These are phyloP conservation scores for Castor canadensis DNA, from an alignment of 2,113 vertebrate genomes.

Conservation along the genomic window DNA sequence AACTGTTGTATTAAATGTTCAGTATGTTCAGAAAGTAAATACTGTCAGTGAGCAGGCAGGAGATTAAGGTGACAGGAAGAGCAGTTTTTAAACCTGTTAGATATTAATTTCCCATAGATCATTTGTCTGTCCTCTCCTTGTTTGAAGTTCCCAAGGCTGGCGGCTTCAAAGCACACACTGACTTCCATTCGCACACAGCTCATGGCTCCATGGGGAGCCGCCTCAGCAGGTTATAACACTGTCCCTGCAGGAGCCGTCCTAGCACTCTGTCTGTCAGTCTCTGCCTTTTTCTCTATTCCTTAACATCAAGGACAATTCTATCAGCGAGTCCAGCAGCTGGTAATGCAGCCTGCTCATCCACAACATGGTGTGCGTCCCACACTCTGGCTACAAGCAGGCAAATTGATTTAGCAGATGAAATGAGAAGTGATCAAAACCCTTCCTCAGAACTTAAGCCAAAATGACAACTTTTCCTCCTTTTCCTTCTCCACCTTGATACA, in stretches of 20 bases:
- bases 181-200: conserved; percentile 78
- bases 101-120: conserved; percentile 85
- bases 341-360: background rate
- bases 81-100: conserved; percentile 83
- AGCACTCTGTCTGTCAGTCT: conserved; percentile 12
- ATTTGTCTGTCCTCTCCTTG: conserved; percentile 81
- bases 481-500: background rate
- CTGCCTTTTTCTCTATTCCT: conserved; percentile 57
- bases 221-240: conserved; percentile 73
- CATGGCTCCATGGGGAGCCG: conserved; percentile 69
- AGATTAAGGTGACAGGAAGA: conserved; percentile 77
- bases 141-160: conserved; percentile 85
- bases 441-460: conserved; percentile 12
- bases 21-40: conserved; percentile 80
- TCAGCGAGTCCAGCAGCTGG: conserved; percentile 60
- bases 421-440: background rate
- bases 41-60: conserved; percentile 75
- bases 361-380: background rate
- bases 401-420: conserved; percentile 62
- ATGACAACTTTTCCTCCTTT: background rate
- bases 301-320: conserved; percentile 75
- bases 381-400: background rate
- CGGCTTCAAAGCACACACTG: conserved; percentile 82
- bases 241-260: conserved; percentile 60
- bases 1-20: conserved; percentile 76